Percentiles rank a stretch among this genome's conserved stretches.
These are phyloP conservation scores for Mamestra configurata DNA, from an alignment of 1,140 invertebrate species.

Conservation along the genomic window DNA sequence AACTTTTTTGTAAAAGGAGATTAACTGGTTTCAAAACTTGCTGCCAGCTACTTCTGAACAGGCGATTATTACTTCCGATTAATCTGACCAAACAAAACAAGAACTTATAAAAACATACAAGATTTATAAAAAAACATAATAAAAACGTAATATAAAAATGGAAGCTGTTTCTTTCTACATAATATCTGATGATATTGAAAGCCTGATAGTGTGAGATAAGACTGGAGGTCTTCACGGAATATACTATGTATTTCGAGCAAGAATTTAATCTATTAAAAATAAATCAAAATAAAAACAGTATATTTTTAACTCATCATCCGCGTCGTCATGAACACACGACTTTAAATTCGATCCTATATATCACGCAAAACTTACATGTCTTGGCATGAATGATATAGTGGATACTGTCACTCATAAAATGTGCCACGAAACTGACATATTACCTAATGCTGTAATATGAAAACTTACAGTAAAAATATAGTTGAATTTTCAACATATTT, in stretches of 20 bases:
- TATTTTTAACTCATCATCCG: background rate
- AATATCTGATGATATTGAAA: background rate
- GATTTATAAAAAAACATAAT: background rate
- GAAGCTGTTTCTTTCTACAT: too few relatives aligned
- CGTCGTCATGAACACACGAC: background rate
- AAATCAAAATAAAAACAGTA: background rate
- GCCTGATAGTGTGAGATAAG: background rate
- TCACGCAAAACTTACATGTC: constrained; percentile 11
- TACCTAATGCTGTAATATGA: constrained; percentile 11
- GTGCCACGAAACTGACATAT: background rate
- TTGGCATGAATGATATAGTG: constrained; percentile 13
- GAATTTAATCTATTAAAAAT: background rate
- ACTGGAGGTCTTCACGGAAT: background rate
- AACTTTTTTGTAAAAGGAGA: constrained; percentile 9
- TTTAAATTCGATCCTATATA: constrained; percentile 10
- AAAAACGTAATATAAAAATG: too few relatives aligned
- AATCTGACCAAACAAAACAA: background rate
- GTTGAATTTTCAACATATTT: background rate
- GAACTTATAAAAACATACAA: background rate
- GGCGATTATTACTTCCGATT: constrained; percentile 23
- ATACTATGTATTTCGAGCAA: background rate
- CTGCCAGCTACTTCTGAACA: background rate
- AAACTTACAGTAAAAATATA: constrained; percentile 2
- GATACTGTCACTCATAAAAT: constrained; percentile 32
- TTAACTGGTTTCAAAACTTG: constrained; percentile 26